Percentiles rank a stretch among this genome's conserved stretches.
phyloP scores from a whole-genome alignment of 1,140 invertebrate species.

The Sarcophaga peregrina region DNA sequence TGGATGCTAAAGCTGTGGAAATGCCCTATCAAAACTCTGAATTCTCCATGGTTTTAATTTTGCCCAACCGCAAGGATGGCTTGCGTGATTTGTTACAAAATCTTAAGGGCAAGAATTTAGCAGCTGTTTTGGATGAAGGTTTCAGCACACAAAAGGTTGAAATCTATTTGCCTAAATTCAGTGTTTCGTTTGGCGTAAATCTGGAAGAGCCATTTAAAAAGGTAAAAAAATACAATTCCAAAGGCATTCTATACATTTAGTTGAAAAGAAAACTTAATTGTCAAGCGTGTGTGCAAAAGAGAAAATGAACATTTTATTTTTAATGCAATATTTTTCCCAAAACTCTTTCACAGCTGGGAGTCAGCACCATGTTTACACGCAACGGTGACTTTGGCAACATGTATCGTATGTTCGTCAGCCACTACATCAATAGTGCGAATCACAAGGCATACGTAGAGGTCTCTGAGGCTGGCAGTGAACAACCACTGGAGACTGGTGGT shows the following conservation, averaged over 20 bases:
- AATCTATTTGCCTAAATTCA: constrained; percentile 74
- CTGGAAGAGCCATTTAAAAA: constrained; percentile 69
- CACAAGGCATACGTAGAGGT: constrained; percentile 63
- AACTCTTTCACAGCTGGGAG: constrained; percentile 69
- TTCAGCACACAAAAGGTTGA: constrained; percentile 63
- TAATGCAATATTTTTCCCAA: not conserved
- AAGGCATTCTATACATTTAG: not conserved
- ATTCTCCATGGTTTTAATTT: constrained; percentile 58
- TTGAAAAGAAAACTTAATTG: not conserved
- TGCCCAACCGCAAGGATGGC: constrained; percentile 62
- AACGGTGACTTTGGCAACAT: constrained; percentile 71
- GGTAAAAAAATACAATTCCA: constrained; percentile 60
- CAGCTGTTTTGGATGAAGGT: constrained; percentile 57
- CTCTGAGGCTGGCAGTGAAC: constrained; percentile 66
- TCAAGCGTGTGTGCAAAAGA: not conserved
- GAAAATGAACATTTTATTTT: too few relatives aligned
- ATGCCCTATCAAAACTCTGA: constrained; percentile 61
- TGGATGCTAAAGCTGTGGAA: constrained; percentile 61
- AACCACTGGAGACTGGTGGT: constrained; percentile 71
- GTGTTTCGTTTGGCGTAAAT: constrained; percentile 69
- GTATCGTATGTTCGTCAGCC: constrained; percentile 71
- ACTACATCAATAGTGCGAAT: constrained; percentile 67
- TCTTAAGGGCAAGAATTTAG: constrained; percentile 59
- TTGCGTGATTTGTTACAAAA: constrained; percentile 55
- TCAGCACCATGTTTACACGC: constrained; percentile 71